Percentiles rank a stretch among this genome's conserved stretches.
Conservation (phyloP, 2,888 invertebrate genomes). For the Thecophora atra region DNA sequence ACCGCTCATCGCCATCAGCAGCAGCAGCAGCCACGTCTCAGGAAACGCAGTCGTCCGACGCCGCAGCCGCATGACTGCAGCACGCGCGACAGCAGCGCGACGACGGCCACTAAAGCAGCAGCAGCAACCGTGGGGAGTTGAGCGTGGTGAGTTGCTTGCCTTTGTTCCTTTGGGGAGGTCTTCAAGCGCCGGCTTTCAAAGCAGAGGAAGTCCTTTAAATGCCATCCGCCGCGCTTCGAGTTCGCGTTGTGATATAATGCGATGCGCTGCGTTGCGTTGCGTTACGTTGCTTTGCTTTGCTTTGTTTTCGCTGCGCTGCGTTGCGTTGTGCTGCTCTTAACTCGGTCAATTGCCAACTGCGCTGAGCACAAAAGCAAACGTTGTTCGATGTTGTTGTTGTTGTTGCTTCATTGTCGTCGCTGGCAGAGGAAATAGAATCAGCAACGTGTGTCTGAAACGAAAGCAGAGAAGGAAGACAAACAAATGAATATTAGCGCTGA, state of each 20-base stretch:
- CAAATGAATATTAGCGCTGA: slow-evolving; percentile 25
- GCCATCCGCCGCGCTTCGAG: slow-evolving; percentile 18
- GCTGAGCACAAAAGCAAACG: slow-evolving; percentile 39
- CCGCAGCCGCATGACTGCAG: slow-evolving; percentile 44
- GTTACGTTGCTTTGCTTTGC: neutral
- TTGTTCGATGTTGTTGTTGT: slow-evolving; percentile 33
- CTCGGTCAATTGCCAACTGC: slow-evolving; percentile 58
- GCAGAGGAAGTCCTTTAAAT: slow-evolving; percentile 32
- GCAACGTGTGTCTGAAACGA: slow-evolving; percentile 29
- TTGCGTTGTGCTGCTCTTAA: slow-evolving; percentile 46
- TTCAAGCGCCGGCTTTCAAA: slow-evolving; percentile 1
- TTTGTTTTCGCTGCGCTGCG: neutral
- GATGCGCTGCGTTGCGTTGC: neutral
- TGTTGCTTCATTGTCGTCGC: slow-evolving; percentile 9
- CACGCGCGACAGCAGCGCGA: slow-evolving; percentile 38
- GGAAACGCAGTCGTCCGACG: slow-evolving; percentile 45
- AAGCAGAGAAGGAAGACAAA: slow-evolving; percentile 6
- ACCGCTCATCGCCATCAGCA: slow-evolving; percentile 58
- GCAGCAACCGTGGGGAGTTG: neutral
- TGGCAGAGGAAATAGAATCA: slow-evolving; percentile 7
- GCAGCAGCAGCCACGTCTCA: slow-evolving; percentile 54
- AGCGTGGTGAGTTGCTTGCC: neutral
- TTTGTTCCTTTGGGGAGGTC: neutral
- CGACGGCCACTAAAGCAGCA: slow-evolving; percentile 33
- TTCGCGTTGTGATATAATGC: neutral